Evolutionary conservation across 2,797 vertebrate genomes (phyloP), one percentile per base, ranked within the genome.

Genomic region (Pangasius djambal): DNA sequence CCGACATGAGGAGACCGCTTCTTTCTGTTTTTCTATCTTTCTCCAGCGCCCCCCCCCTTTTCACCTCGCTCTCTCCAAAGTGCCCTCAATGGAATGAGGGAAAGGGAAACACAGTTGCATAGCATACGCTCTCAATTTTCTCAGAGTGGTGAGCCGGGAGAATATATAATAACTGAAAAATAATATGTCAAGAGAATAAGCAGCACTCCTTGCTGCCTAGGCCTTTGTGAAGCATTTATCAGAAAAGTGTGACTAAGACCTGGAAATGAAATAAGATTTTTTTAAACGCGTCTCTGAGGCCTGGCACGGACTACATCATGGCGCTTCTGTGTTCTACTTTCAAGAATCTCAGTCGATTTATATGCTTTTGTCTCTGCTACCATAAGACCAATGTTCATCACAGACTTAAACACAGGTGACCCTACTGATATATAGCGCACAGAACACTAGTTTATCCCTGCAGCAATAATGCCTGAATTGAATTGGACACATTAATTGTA

Each of bases 141-240:
- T 88, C 91, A 92, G 92, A 93, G 92, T 90, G 92, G 93, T 89
- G 92, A 94, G 92, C 92, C 90, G 92, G 92, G 93, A 90, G 95
- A 94, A 94, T 93, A 92, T 95, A 95, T 94, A 94, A 96, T 95
- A 95, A 96, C 95, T 94, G 94, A 95, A 95, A 96, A 95, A 95
- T 95, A 94, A 95, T 94, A 95, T 93, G 94, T 94, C 94, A 94
- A 91, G 94, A 95, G 94, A 95, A 94, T 95, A 96, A 95, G 20
- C 93, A 95, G 94, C 92, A 91, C 92, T 93, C 94, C 93, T 93
- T 91, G 87, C 94, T 94, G 93, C 93, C 92, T 94, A 91, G 94
- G 93, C 93, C 92, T 95, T 91, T 95, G 93, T 95, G 93, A 92
- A 91, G 88, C 92, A 94, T 95, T 95, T 95, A 95, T 95, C 92